Conservation (phyloP, 1,140 invertebrate species). For the Orussus abietinus region DNA sequence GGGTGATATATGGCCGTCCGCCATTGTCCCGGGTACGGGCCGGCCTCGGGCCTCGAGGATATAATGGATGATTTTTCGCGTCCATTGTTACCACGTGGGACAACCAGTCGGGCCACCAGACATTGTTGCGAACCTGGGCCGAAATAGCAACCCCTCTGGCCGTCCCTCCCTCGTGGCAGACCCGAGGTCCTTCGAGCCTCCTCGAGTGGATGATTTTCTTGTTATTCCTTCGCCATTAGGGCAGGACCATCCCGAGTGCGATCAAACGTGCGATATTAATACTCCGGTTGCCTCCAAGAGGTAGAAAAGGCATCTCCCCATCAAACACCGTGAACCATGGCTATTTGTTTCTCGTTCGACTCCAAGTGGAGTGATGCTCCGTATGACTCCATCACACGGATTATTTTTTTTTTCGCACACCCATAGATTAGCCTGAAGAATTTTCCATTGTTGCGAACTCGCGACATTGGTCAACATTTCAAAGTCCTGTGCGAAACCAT, state of each 20-base stretch:
- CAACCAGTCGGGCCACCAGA: conserved; percentile 31
- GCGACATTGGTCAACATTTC: no score
- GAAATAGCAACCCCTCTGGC: conserved; percentile 28
- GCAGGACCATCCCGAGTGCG: conserved; percentile 17
- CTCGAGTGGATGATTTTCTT: conserved; percentile 52
- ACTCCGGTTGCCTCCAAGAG: conserved; percentile 7
- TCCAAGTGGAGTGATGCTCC: conserved; percentile 2
- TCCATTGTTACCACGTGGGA: conserved; percentile 40
- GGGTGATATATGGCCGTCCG: conserved; percentile 52
- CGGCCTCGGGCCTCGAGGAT: conserved; percentile 31
- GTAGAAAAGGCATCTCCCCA: no score
- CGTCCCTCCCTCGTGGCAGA: conserved; percentile 5
- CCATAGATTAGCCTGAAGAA: no score
- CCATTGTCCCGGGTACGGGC: conserved; percentile 40
- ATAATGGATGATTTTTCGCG: conserved; percentile 54
- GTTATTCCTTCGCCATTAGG: conserved; percentile 46
- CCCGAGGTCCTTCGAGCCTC: conserved; percentile 16
- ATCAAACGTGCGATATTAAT: no score
- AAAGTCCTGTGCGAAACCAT: no score
- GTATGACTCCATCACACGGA: no score
- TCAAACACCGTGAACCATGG: no score
- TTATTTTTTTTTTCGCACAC: no score
- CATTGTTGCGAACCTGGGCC: conserved; percentile 39
- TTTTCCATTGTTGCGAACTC: no score
- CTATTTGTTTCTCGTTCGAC: conserved; percentile 4